phyloP scores from a whole-genome alignment of 1,140 invertebrate species.

The Araneus ventricosus region DNA sequence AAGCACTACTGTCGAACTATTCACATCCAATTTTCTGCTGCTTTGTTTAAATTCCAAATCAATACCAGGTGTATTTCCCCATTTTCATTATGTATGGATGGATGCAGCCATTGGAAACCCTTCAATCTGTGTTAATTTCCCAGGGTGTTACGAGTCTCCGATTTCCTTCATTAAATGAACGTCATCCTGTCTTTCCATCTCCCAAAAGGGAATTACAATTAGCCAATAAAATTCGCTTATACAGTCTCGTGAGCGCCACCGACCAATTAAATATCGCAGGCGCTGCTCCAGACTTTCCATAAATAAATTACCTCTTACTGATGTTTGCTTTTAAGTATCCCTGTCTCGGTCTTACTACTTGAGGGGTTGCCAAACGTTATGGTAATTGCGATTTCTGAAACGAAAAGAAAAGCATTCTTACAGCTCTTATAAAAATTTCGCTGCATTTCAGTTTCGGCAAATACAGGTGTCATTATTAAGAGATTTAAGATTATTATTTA shows the following conservation, averaged over 20 bases:
- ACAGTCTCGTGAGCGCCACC: background rate
- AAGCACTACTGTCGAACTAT: background rate
- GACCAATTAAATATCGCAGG: slow-evolving; percentile 20
- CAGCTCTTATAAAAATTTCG: background rate
- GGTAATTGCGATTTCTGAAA: background rate
- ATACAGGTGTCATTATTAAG: background rate
- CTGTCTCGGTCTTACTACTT: background rate
- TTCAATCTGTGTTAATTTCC: slow-evolving; percentile 58
- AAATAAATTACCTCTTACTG: slow-evolving; percentile 30
- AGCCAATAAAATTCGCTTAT: slow-evolving; percentile 37
- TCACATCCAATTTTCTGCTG: background rate
- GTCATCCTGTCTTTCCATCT: slow-evolving; percentile 16
- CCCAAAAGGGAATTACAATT: slow-evolving; percentile 33
- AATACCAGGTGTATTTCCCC: slow-evolving; percentile 17
- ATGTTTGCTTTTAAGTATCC: slow-evolving; percentile 22
- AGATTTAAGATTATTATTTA: too few relatives aligned
- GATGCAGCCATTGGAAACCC: background rate
- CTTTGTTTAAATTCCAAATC: slow-evolving; percentile 17
- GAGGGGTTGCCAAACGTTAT: background rate
- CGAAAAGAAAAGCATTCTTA: background rate
- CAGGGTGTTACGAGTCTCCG: slow-evolving; percentile 9
- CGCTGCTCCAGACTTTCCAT: background rate
- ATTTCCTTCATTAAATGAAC: slow-evolving; percentile 49
- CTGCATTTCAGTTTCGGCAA: background rate
- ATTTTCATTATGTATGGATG: slow-evolving; percentile 34